phyloP scores from a whole-genome alignment of 2,888 invertebrate species.

The Drosophila mettleri region DNA sequence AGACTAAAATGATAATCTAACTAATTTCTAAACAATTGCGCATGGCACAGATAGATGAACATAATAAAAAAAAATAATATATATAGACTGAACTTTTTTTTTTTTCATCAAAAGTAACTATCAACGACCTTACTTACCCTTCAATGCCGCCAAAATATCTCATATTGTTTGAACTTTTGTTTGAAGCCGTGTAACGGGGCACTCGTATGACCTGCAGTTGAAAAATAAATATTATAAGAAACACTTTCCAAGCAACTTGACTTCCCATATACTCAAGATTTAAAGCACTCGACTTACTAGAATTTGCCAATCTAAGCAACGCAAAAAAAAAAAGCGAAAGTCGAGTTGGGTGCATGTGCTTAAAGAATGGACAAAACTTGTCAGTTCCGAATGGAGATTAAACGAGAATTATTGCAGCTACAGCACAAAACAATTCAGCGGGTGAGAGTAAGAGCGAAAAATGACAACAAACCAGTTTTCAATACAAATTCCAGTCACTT shows the following conservation, averaged over 20 bases:
- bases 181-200: neutral
- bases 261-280: slow-evolving; percentile 26
- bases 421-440: slow-evolving; percentile 28
- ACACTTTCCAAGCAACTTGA: slow-evolving; percentile 25
- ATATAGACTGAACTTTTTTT: slow-evolving; percentile 22
- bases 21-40: slow-evolving; percentile 41
- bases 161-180: slow-evolving; percentile 54
- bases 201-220: slow-evolving; percentile 41
- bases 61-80: neutral
- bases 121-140: slow-evolving; percentile 73
- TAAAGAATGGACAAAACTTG: slow-evolving; percentile 38
- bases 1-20: slow-evolving; percentile 18
- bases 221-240: slow-evolving; percentile 22
- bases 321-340: slow-evolving; percentile 35
- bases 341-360: slow-evolving; percentile 37
- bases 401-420: slow-evolving; percentile 12
- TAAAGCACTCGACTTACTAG: neutral
- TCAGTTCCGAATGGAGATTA: slow-evolving; percentile 7
- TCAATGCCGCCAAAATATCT: slow-evolving; percentile 82
- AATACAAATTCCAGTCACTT: slow-evolving; percentile 38
- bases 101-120: slow-evolving; percentile 28
- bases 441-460: slow-evolving; percentile 24
- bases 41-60: slow-evolving; percentile 33
- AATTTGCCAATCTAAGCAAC: slow-evolving; percentile 28
- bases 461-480: slow-evolving; percentile 41